Evolutionary conservation across 2,888 invertebrate species (phyloP).

Genomic region (Scrobipalpa atriplicella): DNA sequence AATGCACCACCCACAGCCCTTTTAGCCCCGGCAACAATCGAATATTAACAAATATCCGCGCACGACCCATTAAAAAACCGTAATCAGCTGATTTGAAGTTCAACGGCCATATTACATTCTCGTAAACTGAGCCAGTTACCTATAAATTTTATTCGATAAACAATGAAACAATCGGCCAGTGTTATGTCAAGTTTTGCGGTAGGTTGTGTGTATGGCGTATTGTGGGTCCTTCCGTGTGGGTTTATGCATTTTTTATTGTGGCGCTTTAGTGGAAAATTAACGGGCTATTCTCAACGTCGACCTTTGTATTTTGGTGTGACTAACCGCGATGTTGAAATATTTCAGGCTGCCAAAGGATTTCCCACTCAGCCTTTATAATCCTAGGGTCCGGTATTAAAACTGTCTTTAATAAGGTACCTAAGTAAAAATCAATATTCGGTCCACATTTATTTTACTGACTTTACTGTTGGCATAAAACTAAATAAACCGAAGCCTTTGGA

Average conservation of each 20-base stretch:
- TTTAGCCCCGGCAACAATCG: slow-evolving; percentile 57
- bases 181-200: slow-evolving; percentile 74
- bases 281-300: slow-evolving; percentile 20
- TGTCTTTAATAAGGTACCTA: no score
- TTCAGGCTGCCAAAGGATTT: no score
- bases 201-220: slow-evolving; percentile 71
- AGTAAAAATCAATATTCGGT: no score
- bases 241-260: slow-evolving; percentile 43
- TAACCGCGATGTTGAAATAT: background rate
- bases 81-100: slow-evolving; percentile 76
- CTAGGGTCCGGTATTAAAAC: no score
- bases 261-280: slow-evolving; percentile 30
- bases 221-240: slow-evolving; percentile 63
- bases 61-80: slow-evolving; percentile 71
- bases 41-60: slow-evolving; percentile 65
- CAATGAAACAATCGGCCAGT: slow-evolving; percentile 71
- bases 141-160: slow-evolving; percentile 75
- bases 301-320: background rate
- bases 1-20: slow-evolving; percentile 37
- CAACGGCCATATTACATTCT: slow-evolving; percentile 66
- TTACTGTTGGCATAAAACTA: no score
- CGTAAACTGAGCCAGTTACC: slow-evolving; percentile 64
- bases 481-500: no score
- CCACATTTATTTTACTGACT: no score
- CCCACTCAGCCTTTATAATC: no score